Conservation (phyloP, 2,797 vertebrate genomes). For the Falco naumanni region DNA sequence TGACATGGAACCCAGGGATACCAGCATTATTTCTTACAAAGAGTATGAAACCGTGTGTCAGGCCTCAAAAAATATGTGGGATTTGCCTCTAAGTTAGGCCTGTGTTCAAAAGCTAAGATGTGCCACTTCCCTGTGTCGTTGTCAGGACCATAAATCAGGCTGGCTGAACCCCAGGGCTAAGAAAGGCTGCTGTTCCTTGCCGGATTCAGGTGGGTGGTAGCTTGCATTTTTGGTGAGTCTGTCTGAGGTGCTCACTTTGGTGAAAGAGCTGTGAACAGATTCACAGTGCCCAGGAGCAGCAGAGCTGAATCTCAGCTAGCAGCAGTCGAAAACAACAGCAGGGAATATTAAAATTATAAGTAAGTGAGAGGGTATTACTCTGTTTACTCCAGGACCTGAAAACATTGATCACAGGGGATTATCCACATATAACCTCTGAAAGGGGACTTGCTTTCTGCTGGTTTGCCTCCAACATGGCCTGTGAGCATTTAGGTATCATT, state of each 20-base stretch:
- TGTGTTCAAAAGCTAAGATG: background rate
- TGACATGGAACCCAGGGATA: background rate
- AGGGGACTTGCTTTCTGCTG: background rate
- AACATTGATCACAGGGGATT: background rate
- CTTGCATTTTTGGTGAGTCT: background rate
- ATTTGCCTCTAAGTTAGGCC: background rate
- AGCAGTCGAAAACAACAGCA: background rate
- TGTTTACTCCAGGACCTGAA: background rate
- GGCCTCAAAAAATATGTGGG: background rate
- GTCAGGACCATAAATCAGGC: background rate
- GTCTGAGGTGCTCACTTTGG: background rate
- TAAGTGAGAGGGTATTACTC: background rate
- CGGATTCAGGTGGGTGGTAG: background rate
- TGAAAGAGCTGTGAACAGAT: background rate
- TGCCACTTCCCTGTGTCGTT: background rate
- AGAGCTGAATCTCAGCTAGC: background rate
- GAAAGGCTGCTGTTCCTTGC: background rate
- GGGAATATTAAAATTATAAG: background rate
- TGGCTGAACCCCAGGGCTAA: background rate
- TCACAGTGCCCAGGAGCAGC: background rate
- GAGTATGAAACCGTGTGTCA: rapidly evolving
- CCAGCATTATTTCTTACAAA: background rate
- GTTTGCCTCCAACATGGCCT: background rate
- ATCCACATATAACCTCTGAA: background rate
- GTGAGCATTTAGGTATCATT: background rate